phyloP scores from a whole-genome alignment of 2,113 vertebrate genomes.

The Chionis minor region DNA sequence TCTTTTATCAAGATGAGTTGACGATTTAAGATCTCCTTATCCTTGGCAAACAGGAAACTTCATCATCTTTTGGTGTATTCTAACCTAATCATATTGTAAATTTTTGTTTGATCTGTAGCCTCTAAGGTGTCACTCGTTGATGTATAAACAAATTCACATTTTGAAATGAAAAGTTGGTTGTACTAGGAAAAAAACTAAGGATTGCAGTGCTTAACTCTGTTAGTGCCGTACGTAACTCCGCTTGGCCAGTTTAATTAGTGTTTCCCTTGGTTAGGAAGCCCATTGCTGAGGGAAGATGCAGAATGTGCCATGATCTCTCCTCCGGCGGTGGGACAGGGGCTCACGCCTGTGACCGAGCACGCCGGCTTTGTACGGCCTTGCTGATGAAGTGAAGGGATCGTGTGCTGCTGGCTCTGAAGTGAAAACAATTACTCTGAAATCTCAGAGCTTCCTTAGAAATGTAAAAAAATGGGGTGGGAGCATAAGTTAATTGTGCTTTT shows the following conservation, averaged over 20 bases:
- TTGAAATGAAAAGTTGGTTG: not conserved
- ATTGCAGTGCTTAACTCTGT: not conserved
- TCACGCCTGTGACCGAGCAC: not conserved
- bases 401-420: conserved; percentile 64
- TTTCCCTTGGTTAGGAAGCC: not conserved
- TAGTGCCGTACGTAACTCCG: rapidly evolving
- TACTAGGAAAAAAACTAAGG: not conserved
- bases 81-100: not conserved
- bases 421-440: conserved; percentile 71
- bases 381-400: conserved; percentile 53
- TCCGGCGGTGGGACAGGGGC: not conserved
- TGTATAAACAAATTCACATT: not conserved
- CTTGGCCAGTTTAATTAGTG: not conserved
- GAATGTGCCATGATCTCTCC: not conserved
- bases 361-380: not conserved
- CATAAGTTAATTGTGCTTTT: conserved; percentile 78
- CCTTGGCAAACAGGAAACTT: not conserved
- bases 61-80: not conserved
- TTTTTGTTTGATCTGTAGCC: not conserved
- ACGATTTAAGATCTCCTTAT: not conserved
- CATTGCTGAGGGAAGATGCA: not conserved
- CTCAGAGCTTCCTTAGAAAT: conserved; percentile 69
- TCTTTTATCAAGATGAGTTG: not conserved
- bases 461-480: conserved; percentile 64
- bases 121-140: not conserved